Evolutionary conservation across 2,888 invertebrate species (phyloP), one percentile per base, ranked within the genome.

Genomic region (Azorinus chamasolen): DNA sequence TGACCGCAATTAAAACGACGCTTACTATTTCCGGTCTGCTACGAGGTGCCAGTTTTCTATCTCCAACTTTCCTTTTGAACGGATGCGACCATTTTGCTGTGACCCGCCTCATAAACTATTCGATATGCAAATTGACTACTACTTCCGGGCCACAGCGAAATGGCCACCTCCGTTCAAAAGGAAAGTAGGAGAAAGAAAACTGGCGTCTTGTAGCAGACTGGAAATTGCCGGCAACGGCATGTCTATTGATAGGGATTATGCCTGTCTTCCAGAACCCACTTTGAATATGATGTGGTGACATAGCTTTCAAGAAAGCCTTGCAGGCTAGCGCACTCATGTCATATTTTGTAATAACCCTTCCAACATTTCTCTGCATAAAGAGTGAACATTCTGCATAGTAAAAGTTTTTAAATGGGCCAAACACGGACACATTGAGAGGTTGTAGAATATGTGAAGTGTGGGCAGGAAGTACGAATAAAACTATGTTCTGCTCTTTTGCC

Each of bases 391-490:
- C 66, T 24, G 45, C 5, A 25, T 75, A 50, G 25, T 63, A 75
- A 22, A 57, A 64, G 4, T 10, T 64, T 46, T 75, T 69, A 20
- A 75, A 75, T 1, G 64, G 68, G n/a, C 59, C 66, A 62, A 62
- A 74, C 14, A 61, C 25, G 1, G 41, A 27, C 22, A 61, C 55
- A 61, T 73, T 62, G 6, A 73, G 45, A 1, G 66, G 73, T 32
- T 71, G 63, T 43, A 72, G 46, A 10, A 66, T 8, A 43, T 64
- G 71, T n/a, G 64, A 64, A 20, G 64, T 72, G 43, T 72, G 71
- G 14, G 64, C 64, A 18, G 62, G 70, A 6, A 72, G 32, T 1
- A 71, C 58, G 53, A 72, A 64, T 24, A 64, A 43, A 24, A 72
- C 61, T 4, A 50, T 27, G 18, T 61, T 46, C 4, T 66, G 27